Percentiles rank a stretch among this genome's conserved stretches.
Conservation (phyloP, 1,140 invertebrate genomes). For the Venturia canescens region DNA sequence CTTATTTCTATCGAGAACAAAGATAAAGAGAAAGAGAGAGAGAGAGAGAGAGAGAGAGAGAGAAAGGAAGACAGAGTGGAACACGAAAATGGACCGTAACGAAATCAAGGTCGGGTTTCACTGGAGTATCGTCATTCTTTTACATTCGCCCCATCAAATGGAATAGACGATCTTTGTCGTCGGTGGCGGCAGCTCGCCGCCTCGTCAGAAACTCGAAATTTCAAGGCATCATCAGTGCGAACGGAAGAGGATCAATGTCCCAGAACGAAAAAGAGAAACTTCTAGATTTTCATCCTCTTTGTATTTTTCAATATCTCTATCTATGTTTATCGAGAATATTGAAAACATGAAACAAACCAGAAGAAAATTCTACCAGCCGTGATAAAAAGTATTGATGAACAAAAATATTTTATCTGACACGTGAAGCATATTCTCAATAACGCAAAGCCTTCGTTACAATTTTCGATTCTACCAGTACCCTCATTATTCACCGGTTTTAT, state of each 20-base stretch:
- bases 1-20: no score
- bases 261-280: neutral
- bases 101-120: neutral
- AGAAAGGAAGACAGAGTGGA: neutral
- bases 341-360: neutral
- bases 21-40: no score
- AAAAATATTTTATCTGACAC: neutral
- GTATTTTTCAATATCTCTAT: neutral
- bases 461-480: neutral
- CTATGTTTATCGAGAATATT: neutral
- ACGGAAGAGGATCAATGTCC: neutral
- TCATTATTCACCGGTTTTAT: neutral
- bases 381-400: neutral
- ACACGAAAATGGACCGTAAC: neutral
- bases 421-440: neutral
- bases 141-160: neutral
- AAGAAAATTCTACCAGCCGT: neutral
- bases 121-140: neutral
- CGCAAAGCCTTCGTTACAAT: neutral
- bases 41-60: neutral
- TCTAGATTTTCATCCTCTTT: neutral
- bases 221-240: neutral
- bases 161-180: conserved; percentile 27
- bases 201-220: neutral
- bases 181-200: neutral